Conservation (phyloP, 1,140 invertebrate species). For the Aphaenogaster floridana region DNA sequence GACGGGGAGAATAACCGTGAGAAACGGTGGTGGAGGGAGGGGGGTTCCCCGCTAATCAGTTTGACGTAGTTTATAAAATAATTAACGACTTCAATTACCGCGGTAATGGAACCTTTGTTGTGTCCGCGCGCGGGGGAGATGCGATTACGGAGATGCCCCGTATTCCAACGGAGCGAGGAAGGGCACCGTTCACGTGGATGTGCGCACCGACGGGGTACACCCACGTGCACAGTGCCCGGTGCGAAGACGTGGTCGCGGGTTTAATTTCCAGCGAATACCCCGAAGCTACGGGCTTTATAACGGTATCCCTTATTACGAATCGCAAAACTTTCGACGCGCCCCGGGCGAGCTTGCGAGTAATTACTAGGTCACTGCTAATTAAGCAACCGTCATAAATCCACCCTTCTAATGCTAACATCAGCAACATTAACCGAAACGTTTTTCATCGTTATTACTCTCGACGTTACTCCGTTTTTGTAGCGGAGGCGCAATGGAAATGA, state of each 20-base stretch:
- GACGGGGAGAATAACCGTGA: background rate
- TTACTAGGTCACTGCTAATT: constrained; percentile 41
- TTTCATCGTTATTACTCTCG: constrained; percentile 1
- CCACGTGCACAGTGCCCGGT: background rate
- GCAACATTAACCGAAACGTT: background rate
- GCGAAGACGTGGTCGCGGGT: background rate
- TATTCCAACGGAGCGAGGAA: background rate
- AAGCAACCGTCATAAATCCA: constrained; percentile 21
- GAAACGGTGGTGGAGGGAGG: background rate
- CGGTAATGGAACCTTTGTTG: constrained; percentile 64
- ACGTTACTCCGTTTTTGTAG: background rate
- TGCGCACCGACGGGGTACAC: background rate
- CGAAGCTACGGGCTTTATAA: constrained; percentile 23
- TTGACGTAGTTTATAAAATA: constrained; percentile 67
- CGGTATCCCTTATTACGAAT: constrained; percentile 40
- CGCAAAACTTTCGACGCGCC: constrained; percentile 36
- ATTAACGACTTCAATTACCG: constrained; percentile 69
- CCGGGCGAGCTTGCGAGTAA: background rate
- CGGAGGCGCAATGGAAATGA: background rate
- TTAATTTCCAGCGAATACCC: constrained; percentile 29
- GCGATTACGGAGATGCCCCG: constrained; percentile 7
- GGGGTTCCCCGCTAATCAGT: constrained; percentile 29
- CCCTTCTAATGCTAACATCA: background rate
- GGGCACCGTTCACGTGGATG: background rate
- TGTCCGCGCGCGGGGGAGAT: background rate